phyloP scores from a whole-genome alignment of 2,888 invertebrate species.

The Myopa tessellatipennis region DNA sequence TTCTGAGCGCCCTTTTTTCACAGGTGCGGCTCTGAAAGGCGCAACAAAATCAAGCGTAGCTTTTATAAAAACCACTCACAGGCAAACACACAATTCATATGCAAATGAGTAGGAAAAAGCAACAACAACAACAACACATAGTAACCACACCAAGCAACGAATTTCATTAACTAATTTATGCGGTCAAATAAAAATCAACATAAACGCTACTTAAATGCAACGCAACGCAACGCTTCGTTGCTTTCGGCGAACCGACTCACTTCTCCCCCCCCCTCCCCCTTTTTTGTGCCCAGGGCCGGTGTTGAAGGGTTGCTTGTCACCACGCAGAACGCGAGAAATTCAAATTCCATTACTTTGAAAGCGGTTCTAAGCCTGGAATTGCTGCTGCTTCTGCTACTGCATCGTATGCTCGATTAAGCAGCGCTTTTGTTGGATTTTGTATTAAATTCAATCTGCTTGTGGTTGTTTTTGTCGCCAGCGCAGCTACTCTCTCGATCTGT shows the following conservation, averaged over 20 bases:
- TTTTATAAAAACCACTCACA: not conserved
- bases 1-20: not conserved
- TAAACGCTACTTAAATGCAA: not conserved
- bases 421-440: constrained; percentile 14
- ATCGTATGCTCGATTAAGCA: constrained; percentile 31
- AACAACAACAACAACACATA: not conserved
- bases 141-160: not conserved
- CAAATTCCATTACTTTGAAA: constrained; percentile 15
- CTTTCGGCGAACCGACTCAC: not conserved
- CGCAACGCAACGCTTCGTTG: constrained; percentile 24
- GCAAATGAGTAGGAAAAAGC: constrained; percentile 10
- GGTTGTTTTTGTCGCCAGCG: not conserved
- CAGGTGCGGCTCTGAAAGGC: constrained; percentile 22
- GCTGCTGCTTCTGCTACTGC: not conserved
- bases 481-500: too few species aligned
- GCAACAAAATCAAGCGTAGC: constrained; percentile 3
- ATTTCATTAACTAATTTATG: constrained; percentile 33
- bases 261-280: not conserved
- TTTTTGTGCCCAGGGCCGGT: not conserved
- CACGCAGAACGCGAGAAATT: constrained; percentile 31
- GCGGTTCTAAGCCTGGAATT: not conserved
- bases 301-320: constrained; percentile 29
- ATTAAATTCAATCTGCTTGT: not conserved
- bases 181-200: constrained; percentile 33
- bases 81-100: constrained; percentile 16